Percentiles rank a stretch among this genome's conserved stretches.
phyloP scores from a whole-genome alignment of 2,888 invertebrate species.

The Drosophila siamana region DNA sequence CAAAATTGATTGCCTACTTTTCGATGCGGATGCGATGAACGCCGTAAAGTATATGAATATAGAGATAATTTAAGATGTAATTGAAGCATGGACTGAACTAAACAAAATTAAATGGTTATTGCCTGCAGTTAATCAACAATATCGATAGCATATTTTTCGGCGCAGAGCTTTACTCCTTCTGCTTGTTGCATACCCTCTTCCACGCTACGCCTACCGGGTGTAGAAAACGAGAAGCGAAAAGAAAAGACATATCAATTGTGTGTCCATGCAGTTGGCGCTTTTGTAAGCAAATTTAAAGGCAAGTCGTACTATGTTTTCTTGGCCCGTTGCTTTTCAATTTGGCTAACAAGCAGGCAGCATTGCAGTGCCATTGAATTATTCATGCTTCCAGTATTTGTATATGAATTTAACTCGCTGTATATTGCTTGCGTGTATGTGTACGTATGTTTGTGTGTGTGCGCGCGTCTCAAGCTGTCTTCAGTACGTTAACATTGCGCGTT shows the following conservation, averaged over 20 bases:
- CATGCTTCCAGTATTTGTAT: conserved; percentile 50
- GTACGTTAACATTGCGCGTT: conserved; percentile 53
- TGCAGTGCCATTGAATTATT: conserved; percentile 75
- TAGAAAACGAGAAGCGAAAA: conserved; percentile 4
- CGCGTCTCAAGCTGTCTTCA: conserved; percentile 41
- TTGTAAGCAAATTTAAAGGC: conserved; percentile 34
- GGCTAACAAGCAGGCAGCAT: conserved; percentile 63
- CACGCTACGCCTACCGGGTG: neutral
- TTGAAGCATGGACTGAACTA: too few relatives aligned
- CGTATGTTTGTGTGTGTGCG: conserved; percentile 38
- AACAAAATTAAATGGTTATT: too few relatives aligned
- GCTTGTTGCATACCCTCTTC: neutral
- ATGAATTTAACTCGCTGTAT: conserved; percentile 28
- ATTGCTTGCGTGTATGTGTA: conserved; percentile 6
- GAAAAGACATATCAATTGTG: neutral
- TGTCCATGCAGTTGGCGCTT: conserved; percentile 2
- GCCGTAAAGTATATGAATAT: too few relatives aligned
- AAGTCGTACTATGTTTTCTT: conserved; percentile 6
- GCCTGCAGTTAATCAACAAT: neutral
- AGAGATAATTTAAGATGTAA: too few relatives aligned
- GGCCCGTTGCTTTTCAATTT: conserved; percentile 51
- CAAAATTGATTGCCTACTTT: too few relatives aligned
- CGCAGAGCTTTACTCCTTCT: neutral
- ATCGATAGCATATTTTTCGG: neutral
- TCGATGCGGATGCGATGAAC: too few relatives aligned